These are phyloP conservation scores for Mesoligia furuncula DNA, from an alignment of 2,888 invertebrate genomes.

Conservation along the genomic window DNA sequence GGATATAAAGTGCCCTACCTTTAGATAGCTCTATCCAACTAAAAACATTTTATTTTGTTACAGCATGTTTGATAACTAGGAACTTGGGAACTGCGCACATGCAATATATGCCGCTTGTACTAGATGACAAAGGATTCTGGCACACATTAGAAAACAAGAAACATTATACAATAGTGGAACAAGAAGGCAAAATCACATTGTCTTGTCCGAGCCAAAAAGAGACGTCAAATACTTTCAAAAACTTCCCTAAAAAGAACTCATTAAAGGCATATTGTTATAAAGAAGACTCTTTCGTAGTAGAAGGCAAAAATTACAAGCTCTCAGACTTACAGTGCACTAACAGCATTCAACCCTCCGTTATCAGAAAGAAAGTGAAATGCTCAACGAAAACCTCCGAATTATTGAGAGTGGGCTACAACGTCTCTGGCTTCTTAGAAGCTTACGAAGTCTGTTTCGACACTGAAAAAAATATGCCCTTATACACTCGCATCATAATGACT, in stretches of 20 bases:
- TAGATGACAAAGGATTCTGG: constrained; percentile 50
- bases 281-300: constrained; percentile 52
- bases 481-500: constrained; percentile 42
- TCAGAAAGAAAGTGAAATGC: constrained; percentile 51
- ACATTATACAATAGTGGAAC: constrained; percentile 33
- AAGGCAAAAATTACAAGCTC: constrained; percentile 46
- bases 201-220: constrained; percentile 49
- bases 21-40: not conserved
- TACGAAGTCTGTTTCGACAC: constrained; percentile 64
- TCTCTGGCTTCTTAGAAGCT: constrained; percentile 50
- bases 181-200: constrained; percentile 44
- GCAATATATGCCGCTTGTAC: constrained; percentile 55
- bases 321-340: constrained; percentile 59
- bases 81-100: constrained; percentile 6
- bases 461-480: constrained; percentile 55
- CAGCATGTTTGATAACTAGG: constrained; percentile 64
- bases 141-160: constrained; percentile 30
- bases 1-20: not conserved
- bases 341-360: constrained; percentile 45
- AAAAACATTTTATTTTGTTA: constrained; percentile 38
- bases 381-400: constrained; percentile 54
- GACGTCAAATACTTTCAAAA: constrained; percentile 51
- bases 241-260: constrained; percentile 39
- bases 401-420: constrained; percentile 62
- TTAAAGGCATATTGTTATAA: constrained; percentile 54